phyloP scores from a whole-genome alignment of 2,888 invertebrate genomes.

The Synergus itoensis region DNA sequence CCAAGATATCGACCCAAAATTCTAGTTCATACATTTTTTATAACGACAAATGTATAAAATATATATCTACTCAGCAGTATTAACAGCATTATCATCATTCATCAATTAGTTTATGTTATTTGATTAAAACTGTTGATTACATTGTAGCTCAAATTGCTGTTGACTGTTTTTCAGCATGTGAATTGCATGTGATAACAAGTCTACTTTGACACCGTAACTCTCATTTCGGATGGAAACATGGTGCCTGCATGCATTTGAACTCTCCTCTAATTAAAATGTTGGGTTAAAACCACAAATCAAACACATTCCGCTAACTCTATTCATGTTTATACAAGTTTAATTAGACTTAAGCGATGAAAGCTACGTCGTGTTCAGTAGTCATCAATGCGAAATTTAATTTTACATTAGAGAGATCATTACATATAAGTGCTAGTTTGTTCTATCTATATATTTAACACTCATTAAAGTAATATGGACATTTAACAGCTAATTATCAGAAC shows the following conservation, averaged over 20 bases:
- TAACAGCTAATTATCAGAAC: background rate
- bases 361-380: slow-evolving; percentile 25
- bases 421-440: background rate
- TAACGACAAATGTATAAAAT: background rate
- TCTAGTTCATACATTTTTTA: no score
- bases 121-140: slow-evolving; percentile 1
- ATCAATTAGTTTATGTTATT: background rate
- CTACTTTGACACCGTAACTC: slow-evolving; percentile 35
- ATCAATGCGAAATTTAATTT: slow-evolving; percentile 28
- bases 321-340: slow-evolving; percentile 20
- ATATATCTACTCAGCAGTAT: background rate
- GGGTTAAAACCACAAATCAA: slow-evolving; percentile 39
- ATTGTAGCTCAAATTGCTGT: slow-evolving; percentile 6
- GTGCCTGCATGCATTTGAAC: slow-evolving; percentile 24
- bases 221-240: slow-evolving; percentile 28
- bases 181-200: slow-evolving; percentile 16
- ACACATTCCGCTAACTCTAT: slow-evolving; percentile 33
- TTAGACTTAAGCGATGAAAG: slow-evolving; percentile 32
- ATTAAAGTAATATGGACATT: background rate
- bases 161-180: slow-evolving; percentile 22
- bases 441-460: background rate
- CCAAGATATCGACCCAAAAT: no score
- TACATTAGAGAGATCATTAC: slow-evolving; percentile 23
- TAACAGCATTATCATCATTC: background rate
- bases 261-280: slow-evolving; percentile 41